These are phyloP conservation scores for Macquaria australasica DNA, from an alignment of 2,113 vertebrate genomes.

Conservation along the genomic window DNA sequence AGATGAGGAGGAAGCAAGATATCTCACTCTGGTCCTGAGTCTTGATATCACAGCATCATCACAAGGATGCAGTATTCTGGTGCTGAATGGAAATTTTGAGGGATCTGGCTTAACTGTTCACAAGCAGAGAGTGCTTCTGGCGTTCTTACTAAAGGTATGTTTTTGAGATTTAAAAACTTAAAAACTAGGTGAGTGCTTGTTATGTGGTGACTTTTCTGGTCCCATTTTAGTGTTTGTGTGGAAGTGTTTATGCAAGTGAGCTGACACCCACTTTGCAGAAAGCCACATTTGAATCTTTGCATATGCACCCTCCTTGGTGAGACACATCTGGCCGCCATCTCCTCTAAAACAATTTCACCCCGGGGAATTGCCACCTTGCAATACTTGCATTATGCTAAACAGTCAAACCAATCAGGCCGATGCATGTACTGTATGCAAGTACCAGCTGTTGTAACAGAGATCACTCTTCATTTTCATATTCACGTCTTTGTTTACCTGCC, in stretches of 20 bases:
- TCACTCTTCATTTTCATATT: conserved; percentile 58
- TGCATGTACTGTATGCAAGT: conserved; percentile 54
- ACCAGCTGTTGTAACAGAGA: conserved; percentile 65
- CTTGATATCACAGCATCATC: conserved; percentile 40
- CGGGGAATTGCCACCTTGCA: conserved; percentile 60
- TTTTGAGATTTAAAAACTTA: background rate
- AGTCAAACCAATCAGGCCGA: conserved; percentile 60
- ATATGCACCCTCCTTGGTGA: conserved; percentile 29
- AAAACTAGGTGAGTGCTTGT: background rate
- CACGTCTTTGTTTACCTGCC: conserved; percentile 55
- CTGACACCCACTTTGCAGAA: conserved; percentile 39
- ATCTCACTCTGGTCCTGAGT: conserved; percentile 32
- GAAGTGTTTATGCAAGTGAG: conserved; percentile 11
- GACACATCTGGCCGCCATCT: conserved; percentile 60
- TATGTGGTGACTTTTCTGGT: background rate
- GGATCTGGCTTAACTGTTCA: background rate
- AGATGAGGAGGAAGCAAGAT: conserved; percentile 41
- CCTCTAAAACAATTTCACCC: conserved; percentile 54
- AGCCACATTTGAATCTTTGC: conserved; percentile 53
- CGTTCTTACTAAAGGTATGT: background rate
- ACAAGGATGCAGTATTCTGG: conserved; percentile 2
- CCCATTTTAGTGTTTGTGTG: conserved; percentile 19
- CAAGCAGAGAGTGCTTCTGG: background rate
- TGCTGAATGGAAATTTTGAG: background rate
- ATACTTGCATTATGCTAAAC: conserved; percentile 71